These are phyloP conservation scores for Pocillopora meandrina DNA, from an alignment of 92 coral and sea anemone species.

Conservation along the genomic window DNA sequence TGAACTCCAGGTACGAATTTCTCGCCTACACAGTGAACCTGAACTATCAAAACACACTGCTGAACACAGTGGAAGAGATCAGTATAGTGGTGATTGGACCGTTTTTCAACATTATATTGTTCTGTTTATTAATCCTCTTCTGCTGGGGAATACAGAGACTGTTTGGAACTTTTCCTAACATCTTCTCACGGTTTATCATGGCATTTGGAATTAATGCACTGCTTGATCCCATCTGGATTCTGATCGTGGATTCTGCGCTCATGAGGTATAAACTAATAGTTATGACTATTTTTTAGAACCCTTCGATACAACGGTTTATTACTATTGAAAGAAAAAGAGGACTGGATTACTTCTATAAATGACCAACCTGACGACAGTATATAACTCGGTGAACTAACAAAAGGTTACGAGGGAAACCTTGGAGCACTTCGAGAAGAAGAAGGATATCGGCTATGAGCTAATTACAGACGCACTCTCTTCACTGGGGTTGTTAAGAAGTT, in stretches of 20 bases:
- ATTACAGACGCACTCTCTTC: no score
- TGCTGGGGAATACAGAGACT: constrained; percentile 85
- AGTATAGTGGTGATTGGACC: constrained; percentile 92
- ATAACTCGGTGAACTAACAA: no score
- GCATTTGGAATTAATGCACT: constrained; percentile 91
- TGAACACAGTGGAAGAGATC: constrained; percentile 90
- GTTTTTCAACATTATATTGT: constrained; percentile 78
- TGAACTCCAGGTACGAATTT: constrained; percentile 76
- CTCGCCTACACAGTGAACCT: constrained; percentile 92
- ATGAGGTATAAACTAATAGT: constrained; percentile 60
- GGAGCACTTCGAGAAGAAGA: no score
- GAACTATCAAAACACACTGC: constrained; percentile 92
- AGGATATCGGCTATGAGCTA: no score
- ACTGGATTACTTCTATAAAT: no score
- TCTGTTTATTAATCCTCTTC: constrained; percentile 67
- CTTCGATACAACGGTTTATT: no score
- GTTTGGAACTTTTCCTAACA: constrained; percentile 89
- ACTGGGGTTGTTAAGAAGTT: no score
- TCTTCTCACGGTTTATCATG: constrained; percentile 92
- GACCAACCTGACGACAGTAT: no score
- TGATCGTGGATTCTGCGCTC: constrained; percentile 88
- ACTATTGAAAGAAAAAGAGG: no score
- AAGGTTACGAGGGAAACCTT: no score
- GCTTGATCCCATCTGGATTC: constrained; percentile 93
- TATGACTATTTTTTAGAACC: no score